Percentiles rank a stretch among this genome's conserved stretches.
Conservation (phyloP, 2,888 invertebrate species). For the Sialis lutaria region DNA sequence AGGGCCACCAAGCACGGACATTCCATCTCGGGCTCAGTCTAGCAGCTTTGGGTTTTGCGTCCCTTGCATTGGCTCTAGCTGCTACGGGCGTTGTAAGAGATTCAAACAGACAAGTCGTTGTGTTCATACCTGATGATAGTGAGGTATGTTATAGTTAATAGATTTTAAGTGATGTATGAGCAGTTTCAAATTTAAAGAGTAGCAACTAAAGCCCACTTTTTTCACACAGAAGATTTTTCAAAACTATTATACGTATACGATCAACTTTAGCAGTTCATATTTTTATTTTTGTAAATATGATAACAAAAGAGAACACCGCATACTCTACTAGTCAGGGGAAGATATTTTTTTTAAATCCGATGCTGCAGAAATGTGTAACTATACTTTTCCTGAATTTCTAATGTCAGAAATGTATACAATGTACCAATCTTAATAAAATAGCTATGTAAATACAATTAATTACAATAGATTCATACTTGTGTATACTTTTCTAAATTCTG, state of each 20-base stretch:
- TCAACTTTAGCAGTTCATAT: no score
- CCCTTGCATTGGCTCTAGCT: constrained; percentile 40
- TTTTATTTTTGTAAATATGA: no score
- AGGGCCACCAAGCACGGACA: constrained; percentile 31
- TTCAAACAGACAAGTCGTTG: constrained; percentile 23
- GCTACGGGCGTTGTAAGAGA: constrained; percentile 43
- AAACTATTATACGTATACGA: background rate
- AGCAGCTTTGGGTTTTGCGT: constrained; percentile 37
- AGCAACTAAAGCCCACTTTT: background rate
- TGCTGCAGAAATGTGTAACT: no score
- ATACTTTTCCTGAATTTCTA: no score
- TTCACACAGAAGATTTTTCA: background rate
- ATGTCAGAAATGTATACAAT: no score
- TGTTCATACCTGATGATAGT: constrained; percentile 12
- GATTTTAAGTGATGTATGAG: background rate
- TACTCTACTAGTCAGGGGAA: no score
- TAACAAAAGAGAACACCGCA: no score
- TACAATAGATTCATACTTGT: no score
- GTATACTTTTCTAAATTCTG: no score
- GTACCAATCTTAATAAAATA: no score
- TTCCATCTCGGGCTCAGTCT: constrained; percentile 46
- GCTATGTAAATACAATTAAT: no score
- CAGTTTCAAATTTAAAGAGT: background rate
- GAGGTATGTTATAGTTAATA: constrained; percentile 3
- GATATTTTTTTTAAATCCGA: no score